These are phyloP conservation scores for Colletes gigas DNA, from an alignment of 1,140 invertebrate genomes.

Conservation along the genomic window DNA sequence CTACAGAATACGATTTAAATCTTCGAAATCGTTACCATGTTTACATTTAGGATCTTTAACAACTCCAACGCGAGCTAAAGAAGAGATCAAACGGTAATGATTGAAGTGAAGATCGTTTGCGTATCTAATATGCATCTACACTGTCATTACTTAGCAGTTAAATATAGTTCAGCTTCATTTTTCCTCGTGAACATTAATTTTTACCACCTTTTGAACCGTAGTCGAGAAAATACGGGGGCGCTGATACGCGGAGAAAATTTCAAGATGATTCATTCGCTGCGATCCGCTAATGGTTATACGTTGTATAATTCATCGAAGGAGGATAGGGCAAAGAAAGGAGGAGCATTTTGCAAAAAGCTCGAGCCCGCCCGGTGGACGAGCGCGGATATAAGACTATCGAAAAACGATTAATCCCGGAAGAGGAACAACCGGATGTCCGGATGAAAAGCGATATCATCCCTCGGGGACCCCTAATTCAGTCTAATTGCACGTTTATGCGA, in stretches of 20 bases:
- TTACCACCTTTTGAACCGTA: too few relatives aligned
- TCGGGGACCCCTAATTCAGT: conserved; percentile 53
- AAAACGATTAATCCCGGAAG: conserved; percentile 44
- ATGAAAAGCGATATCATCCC: conserved; percentile 59
- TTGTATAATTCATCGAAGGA: conserved; percentile 18
- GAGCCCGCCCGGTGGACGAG: not conserved
- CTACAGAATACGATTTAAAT: too few relatives aligned
- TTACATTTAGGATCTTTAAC: too few relatives aligned
- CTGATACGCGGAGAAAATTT: not conserved
- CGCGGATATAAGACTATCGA: conserved; percentile 42
- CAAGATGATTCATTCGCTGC: not conserved
- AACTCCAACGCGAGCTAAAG: too few relatives aligned
- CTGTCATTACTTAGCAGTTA: too few relatives aligned
- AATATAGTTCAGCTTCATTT: too few relatives aligned
- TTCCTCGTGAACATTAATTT: too few relatives aligned
- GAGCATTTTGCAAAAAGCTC: not conserved
- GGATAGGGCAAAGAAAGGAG: not conserved
- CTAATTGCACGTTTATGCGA: conserved; percentile 69
- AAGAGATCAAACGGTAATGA: too few relatives aligned
- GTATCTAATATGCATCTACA: too few relatives aligned
- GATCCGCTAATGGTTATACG: not conserved
- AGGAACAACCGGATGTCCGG: not conserved
- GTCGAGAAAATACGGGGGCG: not conserved
- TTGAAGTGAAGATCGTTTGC: too few relatives aligned
- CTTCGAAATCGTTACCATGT: too few relatives aligned